Base-by-base conservation (phyloP, 1,140 invertebrate genomes). In the Scaptomyza montana region DNA sequence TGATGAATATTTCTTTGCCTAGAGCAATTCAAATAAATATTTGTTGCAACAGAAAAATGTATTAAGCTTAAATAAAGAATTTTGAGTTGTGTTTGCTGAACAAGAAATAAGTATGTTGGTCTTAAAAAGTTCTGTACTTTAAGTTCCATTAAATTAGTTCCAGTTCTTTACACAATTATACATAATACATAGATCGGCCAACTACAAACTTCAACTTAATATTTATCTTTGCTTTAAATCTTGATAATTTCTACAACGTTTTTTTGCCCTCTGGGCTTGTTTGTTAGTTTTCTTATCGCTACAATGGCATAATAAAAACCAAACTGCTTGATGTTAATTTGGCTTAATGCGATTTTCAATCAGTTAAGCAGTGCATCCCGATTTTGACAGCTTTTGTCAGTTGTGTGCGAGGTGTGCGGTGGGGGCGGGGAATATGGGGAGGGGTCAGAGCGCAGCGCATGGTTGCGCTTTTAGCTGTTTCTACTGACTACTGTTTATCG, bases 401-500 rank as follows among this genome's bases (percentile, higher is more conserved):
- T 9, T 60, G 19, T 5, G 39, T 19, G 12, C 21, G 30, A 33
- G 30, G 30, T 33, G 30, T 33, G 30, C 30, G 5, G 16, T 36
- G 8, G 8, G 8, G 33, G 8, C 7, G 33, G 21, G 1, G 12
- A 19, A 5, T 21, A 3, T 30, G 30, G 47, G 3, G 16, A 47
- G 33, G 47, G 47, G 47, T 49, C 12, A 30, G 59, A 43, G 59
- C 21, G 33, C 33, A 43, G 64, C 33, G 57, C 70, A 51, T 73
- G 70, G 51, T 43, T 73, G 43, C 56, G 50, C 70, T 50, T 61
- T 33, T 55, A 66, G 28, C 56, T 19, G 25, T 25, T 45, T 36
- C 33, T 36, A 30, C 30, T 30, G 30, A 28, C 47, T 30, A 10
- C 21, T 25, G 21, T 41, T 30, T 41, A 28, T 57, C 45, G 56